Evolutionary conservation across 2,888 invertebrate genomes (phyloP), one percentile per base, ranked within the genome.

Genomic region (Geotrupes spiniger): DNA sequence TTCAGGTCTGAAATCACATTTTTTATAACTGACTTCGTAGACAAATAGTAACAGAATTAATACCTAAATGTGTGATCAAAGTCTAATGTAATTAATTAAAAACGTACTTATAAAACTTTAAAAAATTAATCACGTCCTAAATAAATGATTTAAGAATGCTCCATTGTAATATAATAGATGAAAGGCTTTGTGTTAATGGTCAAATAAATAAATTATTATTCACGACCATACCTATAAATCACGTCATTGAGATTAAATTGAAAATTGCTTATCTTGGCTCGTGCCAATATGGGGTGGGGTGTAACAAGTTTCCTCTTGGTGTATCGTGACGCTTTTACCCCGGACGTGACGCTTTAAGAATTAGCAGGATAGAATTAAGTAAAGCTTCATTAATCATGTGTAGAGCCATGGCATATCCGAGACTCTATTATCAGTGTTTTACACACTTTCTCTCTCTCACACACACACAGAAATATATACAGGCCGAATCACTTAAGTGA

Each of bases 311-410:
- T 38, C 46, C 44, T 37, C 46, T 38, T 48, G 33, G 17, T 38
- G 48, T 59, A 62, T 60, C 62, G 53, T 53, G 52, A 52, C 47
- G 53, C 60, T 61, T 58, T 59, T 58, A 61, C 56, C 60, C 61
- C 59, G 63, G 64, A 67, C 66, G 68, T 68, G 69, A 66, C 66
- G 67, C 65, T 65, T 67, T 68, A 69, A 65, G 67, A 70, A 70
- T 69, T 68, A 69, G 67, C 65, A 58, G 65, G 68, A 68, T 66
- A 63, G 63, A 67, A 68, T 70, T 68, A 70, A 67, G 65, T 64
- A 62, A 61, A 59, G 64, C 61, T 65, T 67, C 68, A 70, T 71
- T 71, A 70, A 70, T 70, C 69, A 70, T 68, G 64, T 65, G 63
- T 63, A 62, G 65, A 65, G 62, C 46, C 39, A n/a, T 56, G 56